These are phyloP conservation scores for Syrmaticus mikado DNA, from an alignment of 2,113 vertebrate genomes.

Conservation along the genomic window DNA sequence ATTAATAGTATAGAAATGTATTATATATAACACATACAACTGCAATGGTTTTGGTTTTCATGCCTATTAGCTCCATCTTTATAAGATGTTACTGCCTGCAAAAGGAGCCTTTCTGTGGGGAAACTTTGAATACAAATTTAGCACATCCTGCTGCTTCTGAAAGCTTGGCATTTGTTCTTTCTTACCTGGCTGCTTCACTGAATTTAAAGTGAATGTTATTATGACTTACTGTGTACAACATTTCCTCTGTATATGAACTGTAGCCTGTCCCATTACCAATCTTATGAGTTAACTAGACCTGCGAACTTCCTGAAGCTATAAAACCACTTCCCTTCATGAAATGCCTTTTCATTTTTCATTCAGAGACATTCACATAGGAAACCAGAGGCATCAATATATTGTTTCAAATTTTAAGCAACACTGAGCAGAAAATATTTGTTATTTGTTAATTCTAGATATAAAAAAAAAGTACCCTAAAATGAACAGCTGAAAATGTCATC, in stretches of 20 bases:
- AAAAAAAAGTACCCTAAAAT: background rate
- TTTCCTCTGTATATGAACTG: background rate
- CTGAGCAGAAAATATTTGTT: background rate
- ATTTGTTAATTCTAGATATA: background rate
- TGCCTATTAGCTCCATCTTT: rapidly evolving
- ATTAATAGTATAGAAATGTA: background rate
- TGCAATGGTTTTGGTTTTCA: background rate
- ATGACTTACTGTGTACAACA: background rate
- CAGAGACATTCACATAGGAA: background rate
- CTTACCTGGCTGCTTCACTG: background rate
- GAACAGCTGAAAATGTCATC: background rate
- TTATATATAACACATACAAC: background rate
- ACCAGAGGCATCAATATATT: background rate
- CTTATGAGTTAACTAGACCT: background rate
- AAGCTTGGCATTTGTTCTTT: background rate
- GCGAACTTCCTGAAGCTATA: background rate
- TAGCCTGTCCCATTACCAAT: background rate
- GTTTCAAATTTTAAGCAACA: background rate
- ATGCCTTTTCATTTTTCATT: background rate
- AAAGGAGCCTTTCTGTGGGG: background rate
- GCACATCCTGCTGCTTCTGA: background rate
- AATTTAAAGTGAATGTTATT: background rate
- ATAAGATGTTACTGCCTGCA: background rate
- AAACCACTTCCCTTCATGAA: background rate
- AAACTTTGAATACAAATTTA: background rate